These are phyloP conservation scores for Tupiocoris notatus DNA, from an alignment of 2,888 invertebrate genomes.

Conservation along the genomic window DNA sequence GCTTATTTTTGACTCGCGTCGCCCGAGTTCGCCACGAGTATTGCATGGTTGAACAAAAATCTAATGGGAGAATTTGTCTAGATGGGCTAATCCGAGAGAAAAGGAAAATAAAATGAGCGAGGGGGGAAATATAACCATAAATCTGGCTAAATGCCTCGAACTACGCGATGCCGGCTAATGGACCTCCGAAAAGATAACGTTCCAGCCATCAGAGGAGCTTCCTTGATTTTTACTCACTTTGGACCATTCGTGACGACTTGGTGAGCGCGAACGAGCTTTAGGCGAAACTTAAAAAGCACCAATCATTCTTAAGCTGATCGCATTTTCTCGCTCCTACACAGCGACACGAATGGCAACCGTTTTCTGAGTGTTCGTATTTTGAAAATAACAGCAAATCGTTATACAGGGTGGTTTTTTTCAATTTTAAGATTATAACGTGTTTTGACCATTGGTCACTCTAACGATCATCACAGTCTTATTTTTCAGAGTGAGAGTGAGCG, in stretches of 20 bases:
- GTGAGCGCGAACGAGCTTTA: not conserved
- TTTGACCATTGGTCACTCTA: too few species aligned
- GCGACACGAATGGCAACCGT: too few species aligned
- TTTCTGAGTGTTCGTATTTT: too few species aligned
- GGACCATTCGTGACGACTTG: not conserved
- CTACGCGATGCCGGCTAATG: constrained; percentile 23
- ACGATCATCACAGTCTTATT: too few species aligned
- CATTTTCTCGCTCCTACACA: not conserved
- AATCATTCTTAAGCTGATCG: not conserved
- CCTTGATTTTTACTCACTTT: not conserved
- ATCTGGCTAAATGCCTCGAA: constrained; percentile 36
- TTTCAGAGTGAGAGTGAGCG: too few species aligned
- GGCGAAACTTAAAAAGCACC: not conserved
- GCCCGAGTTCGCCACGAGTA: not conserved
- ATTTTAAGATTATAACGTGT: too few species aligned
- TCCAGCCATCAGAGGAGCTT: not conserved
- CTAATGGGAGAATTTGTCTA: constrained; percentile 38
- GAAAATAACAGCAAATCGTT: too few species aligned
- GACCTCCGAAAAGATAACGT: constrained; percentile 16
- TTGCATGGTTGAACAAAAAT: not conserved
- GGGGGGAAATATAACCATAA: constrained; percentile 11
- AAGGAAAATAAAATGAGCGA: not conserved
- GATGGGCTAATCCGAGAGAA: constrained; percentile 27
- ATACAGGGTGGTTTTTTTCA: too few species aligned
- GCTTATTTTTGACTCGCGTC: constrained; percentile 17